Evolutionary conservation across 2,888 invertebrate species (phyloP).

Genomic region (Calameuta idolon): DNA sequence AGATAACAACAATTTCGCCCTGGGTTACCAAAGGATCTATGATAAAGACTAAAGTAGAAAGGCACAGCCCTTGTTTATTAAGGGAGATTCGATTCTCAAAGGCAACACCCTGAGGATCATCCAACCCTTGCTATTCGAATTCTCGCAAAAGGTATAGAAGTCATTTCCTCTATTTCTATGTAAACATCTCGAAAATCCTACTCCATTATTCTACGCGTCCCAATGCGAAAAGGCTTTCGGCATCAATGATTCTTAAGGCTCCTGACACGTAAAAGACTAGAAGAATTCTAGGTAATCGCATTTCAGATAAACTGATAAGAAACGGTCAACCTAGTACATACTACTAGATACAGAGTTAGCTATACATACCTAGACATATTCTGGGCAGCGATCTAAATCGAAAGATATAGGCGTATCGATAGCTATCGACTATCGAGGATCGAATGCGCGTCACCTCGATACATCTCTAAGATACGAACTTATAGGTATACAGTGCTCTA

Average conservation of each 20-base stretch:
- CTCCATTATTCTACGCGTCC: not conserved
- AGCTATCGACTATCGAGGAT: constrained; percentile 20
- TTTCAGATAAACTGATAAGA: not conserved
- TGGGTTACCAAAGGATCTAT: not conserved
- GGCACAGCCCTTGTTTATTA: not conserved
- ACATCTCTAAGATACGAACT: constrained; percentile 25
- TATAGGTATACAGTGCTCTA: constrained; percentile 15
- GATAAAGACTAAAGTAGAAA: not conserved
- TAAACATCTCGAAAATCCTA: not conserved
- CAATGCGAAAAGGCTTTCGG: not conserved
- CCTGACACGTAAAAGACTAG: not conserved
- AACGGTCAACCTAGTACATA: not conserved
- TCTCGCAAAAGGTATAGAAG: not conserved
- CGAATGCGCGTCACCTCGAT: constrained; percentile 33
- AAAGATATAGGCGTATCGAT: constrained; percentile 24
- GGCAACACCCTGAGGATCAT: not conserved
- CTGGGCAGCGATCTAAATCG: constrained; percentile 16
- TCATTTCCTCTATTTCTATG: not conserved
- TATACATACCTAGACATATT: not conserved
- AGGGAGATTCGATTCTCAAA: not conserved
- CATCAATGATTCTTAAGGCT: not conserved
- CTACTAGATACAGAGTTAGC: not conserved
- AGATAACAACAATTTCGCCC: not conserved
- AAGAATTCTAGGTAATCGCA: not conserved
- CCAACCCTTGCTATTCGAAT: not conserved